Base-by-base conservation (phyloP, 2,113 vertebrate species). In the Oxygymnocypris stewartii region DNA sequence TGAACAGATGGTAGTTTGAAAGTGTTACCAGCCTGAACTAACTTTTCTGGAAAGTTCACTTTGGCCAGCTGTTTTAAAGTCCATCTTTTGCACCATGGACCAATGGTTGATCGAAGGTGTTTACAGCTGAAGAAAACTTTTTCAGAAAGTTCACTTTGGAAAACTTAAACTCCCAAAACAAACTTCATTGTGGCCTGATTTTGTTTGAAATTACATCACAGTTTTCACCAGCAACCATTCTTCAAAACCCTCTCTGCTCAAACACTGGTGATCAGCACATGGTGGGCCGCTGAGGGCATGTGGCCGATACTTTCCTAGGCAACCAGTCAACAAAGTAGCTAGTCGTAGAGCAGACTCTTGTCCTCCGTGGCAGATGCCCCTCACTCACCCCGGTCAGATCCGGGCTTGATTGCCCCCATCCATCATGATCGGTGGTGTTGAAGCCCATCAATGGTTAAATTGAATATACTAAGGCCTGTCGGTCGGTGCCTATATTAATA, bases 401-500 rank as follows among this genome's bases (percentile, higher is more conserved):
- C 92, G 90, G 92, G 92, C 94, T 91, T 93, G 94, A 95, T 94
- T 95, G 94, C 93, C 94, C n/a, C 93, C 92, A 95, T 95, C 94
- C 94, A 94, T 95, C 95, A 95, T 95, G 94, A 95, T 95, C 93
- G 87, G 89, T 25, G 90, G 77, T 92, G 93, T 90, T 92, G 93
- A 94, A 93, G 92, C 93, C 93, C 93, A 92, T 95, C 95, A 95
- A 93, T 93, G 89, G 88, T 92, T 94, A 94, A 95, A 95, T 95
- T 96, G 95, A 95, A 95, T 95, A 95, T 95, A 96, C 94, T 93
- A 94, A 94, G 92, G 94, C 93, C 94, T 95, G 95, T 94, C 94
- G 95, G 94, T 95, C 94, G 94, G 93, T 95, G 93, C 95, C 93
- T 95, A 95, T 95, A 95, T 95, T 95, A 95, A 95, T 95, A 94